Evolutionary conservation across 1,140 invertebrate species (phyloP), one percentile per base, ranked within the genome.

Genomic region (Batillaria attramentaria): DNA sequence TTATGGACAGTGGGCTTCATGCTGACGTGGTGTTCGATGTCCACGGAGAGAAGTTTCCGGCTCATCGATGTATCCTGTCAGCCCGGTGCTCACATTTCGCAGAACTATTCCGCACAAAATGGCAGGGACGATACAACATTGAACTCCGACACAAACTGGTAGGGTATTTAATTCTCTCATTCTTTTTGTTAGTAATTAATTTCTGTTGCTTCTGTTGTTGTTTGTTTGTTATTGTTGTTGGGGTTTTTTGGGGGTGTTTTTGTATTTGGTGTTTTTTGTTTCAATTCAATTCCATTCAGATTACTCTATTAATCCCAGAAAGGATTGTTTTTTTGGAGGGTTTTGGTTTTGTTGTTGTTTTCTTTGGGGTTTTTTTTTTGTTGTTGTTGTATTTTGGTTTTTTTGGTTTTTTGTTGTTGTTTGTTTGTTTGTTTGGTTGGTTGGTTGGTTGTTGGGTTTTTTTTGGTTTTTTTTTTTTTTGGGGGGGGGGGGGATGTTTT

Each of bases 21-120:
- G 85, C 84, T 60, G 92, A 93, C 84, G 86, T 92, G 6, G 88
- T 84, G 35, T 92, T 93, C 84, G 73, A 87, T 72, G 87, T 92
- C 0, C 89, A 92, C 78, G 89, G 88, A 18, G 79, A 90, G 54
- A 76, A 75, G 31, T 89, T 93, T 72, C 83, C 86, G 5, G 89
- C 89, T 18, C 93, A 93, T 83, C 83, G 89, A 35, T 92, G 91
- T 83, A 88, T 93, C 43, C 84, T 93, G 37, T 83, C 87, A 41
- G 90, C 90, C 18, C 84, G 93, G 24, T 91, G 88, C 77, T 76
- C 85, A 3, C 92, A 92, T 84, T 93, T 93, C 82, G 84, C 88
- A 39, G 87, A 91, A 6, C 83, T 91, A 79, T 91, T 93, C 73
- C 77, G 86, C 41, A 87, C 84, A 4, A 88, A 89, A 72, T 93